A percentile compares a stretch with the other conserved stretches of the same genome.
Evolutionary conservation across 2,797 vertebrate genomes (phyloP).

Genomic region (Anguilla marmorata): DNA sequence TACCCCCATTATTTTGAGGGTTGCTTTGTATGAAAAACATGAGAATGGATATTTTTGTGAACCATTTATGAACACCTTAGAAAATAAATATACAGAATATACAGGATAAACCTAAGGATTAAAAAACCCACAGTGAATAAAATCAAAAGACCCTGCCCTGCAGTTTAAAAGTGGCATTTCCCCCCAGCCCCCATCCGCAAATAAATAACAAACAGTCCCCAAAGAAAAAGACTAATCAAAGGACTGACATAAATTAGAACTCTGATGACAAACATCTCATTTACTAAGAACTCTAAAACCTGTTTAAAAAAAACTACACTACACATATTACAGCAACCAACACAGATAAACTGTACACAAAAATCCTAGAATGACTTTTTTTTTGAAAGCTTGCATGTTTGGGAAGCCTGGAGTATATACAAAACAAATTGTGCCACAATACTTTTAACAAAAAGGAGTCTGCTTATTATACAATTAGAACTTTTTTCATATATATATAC

Average conservation of each 20-base stretch:
- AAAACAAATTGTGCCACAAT: slow-evolving; percentile 75
- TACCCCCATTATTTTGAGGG: neutral
- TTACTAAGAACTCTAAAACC: slow-evolving; percentile 35
- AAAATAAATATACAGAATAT: neutral
- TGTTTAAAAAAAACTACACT: slow-evolving; percentile 47
- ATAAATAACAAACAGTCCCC: neutral
- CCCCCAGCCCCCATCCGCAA: neutral
- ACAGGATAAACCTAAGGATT: neutral
- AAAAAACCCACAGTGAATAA: slow-evolving; percentile 25
- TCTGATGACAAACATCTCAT: slow-evolving; percentile 22
- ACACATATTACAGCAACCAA: slow-evolving; percentile 67
- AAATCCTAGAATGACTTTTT: slow-evolving; percentile 62
- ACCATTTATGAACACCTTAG: slow-evolving; percentile 13
- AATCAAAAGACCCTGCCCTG: neutral
- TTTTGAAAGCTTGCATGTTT: slow-evolving; percentile 56
- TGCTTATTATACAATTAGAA: slow-evolving; percentile 72
- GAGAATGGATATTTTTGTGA: slow-evolving; percentile 33
- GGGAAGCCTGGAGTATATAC: slow-evolving; percentile 78
- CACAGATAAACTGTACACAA: slow-evolving; percentile 73
- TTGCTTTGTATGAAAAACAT: neutral
- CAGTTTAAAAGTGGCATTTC: neutral
- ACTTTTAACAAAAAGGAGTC: slow-evolving; percentile 57
- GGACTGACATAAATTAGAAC: neutral
- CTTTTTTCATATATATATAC: slow-evolving; percentile 61
- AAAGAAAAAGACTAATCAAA: slow-evolving; percentile 12